A percentile compares a stretch with the other conserved stretches of the same genome.
phyloP scores from a whole-genome alignment of 2,113 vertebrate genomes.

The Porphyrio hochstetteri region DNA sequence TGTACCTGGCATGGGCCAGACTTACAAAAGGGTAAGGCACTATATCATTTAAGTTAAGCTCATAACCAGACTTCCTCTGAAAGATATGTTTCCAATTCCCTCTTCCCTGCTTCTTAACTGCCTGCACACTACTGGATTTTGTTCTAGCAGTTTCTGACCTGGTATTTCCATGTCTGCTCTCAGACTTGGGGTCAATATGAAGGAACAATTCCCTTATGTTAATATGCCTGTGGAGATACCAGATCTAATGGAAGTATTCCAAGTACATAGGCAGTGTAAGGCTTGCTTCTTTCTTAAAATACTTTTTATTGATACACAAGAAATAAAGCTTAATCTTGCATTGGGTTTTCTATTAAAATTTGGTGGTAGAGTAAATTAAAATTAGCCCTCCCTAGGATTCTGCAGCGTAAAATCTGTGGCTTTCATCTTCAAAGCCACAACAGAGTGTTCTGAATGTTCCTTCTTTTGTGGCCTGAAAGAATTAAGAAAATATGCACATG shows the following conservation, averaged over 20 bases:
- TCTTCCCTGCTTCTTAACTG: not conserved
- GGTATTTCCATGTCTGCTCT: not conserved
- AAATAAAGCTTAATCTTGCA: not conserved
- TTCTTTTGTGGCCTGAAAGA: slow-evolving; percentile 4
- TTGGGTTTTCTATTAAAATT: not conserved
- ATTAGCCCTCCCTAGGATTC: not conserved
- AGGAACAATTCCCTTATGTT: not conserved
- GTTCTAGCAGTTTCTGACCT: not conserved
- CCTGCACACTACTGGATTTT: not conserved
- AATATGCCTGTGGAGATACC: not conserved
- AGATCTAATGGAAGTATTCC: not conserved
- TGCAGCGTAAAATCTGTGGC: not conserved
- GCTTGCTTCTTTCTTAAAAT: not conserved
- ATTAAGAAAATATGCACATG: not conserved
- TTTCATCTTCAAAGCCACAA: slow-evolving; percentile 7
- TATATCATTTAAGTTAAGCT: not conserved
- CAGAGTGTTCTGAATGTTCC: not conserved
- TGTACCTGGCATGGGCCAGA: not conserved
- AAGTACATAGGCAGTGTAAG: not conserved
- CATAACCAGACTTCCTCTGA: not conserved
- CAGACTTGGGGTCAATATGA: not conserved
- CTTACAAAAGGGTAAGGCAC: not conserved
- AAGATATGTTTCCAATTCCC: not conserved
- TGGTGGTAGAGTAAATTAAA: not conserved
- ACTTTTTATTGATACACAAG: not conserved